Evolutionary conservation across 2,797 vertebrate genomes (phyloP), one percentile per base, ranked within the genome.

Genomic region (Sebastes oblongus): DNA sequence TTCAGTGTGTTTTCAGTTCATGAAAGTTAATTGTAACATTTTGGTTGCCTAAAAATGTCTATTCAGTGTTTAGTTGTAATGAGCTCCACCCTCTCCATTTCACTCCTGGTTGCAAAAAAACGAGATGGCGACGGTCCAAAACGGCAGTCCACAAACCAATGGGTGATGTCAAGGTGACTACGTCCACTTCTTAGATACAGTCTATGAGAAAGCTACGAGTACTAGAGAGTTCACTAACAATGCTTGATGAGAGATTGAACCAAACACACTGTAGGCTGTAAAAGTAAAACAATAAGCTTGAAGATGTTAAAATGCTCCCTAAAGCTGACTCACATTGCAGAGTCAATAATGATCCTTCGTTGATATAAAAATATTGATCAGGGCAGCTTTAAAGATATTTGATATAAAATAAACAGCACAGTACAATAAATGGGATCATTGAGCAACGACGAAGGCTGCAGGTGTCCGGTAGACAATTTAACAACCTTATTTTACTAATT

Each of bases 121-220:
- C 1, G 0, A 42, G 14, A 46, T 46, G 16, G 14, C 42, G 0
- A 18, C 6, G 1, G 7, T 29, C 42, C 42, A 18, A 18, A 46
- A 8, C 16, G 42, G 0, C 42, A 46, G 42, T 46, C 16, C 16
- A 46, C 42, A 46, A 46, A 18, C 42, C 16, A 46, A 2, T 8
- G 16, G 16, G 42, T 46, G 14, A 16, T 1, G 6, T 46, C 16
- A 46, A 1, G 16, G 16, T 46, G 42, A 46, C 0, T 46, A 18
- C 3, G 16, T 46, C 42, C 42, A 1, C 16, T 46, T 46, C 42
- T 18, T 46, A 18, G 16, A 0, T 46, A 46, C 6, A 16, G 42
- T 22, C 22, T 22, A 55, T 8, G n/a, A 39, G 24, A 4, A 20
- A 27, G 14, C 4, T 13, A 20, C 16, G 32, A 0, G 4, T n/a